Conservation (phyloP, 1,140 invertebrate species). For the Colletes latitarsis region DNA sequence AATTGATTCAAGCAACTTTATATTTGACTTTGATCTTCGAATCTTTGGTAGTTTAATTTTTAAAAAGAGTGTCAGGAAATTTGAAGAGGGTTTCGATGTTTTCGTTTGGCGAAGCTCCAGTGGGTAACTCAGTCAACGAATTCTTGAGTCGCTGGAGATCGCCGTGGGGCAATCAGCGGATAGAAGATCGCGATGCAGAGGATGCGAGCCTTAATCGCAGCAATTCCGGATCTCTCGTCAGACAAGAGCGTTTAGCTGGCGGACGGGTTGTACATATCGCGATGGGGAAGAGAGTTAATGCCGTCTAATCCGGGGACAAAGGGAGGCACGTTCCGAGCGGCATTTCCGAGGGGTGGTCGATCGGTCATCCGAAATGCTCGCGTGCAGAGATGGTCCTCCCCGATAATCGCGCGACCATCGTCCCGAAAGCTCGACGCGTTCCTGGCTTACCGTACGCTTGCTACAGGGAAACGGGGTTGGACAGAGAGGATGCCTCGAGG, state of each 20-base stretch:
- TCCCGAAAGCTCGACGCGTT: constrained; percentile 21
- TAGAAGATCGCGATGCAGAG: not conserved
- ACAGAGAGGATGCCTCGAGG: not conserved
- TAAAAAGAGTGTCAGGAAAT: too few species aligned
- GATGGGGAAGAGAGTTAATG: constrained; percentile 47
- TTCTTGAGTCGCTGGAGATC: not conserved
- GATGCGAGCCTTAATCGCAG: constrained; percentile 26
- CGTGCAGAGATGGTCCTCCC: constrained; percentile 31
- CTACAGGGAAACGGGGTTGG: too few species aligned
- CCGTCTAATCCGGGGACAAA: constrained; percentile 46
- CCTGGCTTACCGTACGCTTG: not conserved
- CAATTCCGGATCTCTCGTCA: constrained; percentile 40
- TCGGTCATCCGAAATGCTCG: constrained; percentile 47
- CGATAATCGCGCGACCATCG: constrained; percentile 44
- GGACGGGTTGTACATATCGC: constrained; percentile 38
- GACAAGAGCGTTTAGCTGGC: constrained; percentile 38
- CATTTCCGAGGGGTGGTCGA: constrained; percentile 42
- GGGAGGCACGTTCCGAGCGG: constrained; percentile 10
- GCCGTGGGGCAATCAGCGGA: not conserved
- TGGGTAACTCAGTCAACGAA: not conserved
- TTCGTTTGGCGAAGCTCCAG: too few species aligned
- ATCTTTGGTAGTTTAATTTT: too few species aligned
- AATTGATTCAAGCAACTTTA: too few species aligned
- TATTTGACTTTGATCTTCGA: too few species aligned
- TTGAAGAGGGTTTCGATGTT: too few species aligned